phyloP scores from a whole-genome alignment of 2,113 vertebrate genomes.

The Oncorhynchus tshawytscha region DNA sequence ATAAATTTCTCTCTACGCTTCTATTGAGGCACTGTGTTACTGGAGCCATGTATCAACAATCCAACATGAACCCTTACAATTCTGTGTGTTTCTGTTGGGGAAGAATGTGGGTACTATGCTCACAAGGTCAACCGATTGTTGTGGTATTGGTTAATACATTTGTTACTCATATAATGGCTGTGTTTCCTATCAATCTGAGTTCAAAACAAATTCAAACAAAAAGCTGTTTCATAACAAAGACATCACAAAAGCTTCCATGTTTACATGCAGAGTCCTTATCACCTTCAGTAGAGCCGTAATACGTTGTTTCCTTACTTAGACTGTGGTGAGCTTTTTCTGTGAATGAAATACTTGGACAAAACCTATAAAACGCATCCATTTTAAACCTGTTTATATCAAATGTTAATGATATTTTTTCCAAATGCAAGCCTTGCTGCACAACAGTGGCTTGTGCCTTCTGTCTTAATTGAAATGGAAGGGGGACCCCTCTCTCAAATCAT shows the following conservation, averaged over 20 bases:
- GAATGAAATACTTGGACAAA: background rate
- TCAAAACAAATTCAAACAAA: too few species aligned
- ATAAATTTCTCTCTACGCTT: slow-evolving; percentile 2
- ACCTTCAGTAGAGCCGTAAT: too few species aligned
- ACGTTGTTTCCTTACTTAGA: too few species aligned
- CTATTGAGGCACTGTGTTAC: background rate
- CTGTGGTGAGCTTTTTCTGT: too few species aligned
- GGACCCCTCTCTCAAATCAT: slow-evolving; percentile 16
- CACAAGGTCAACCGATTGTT: too few species aligned
- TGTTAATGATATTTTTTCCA: slow-evolving; percentile 17
- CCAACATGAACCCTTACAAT: background rate
- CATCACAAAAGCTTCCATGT: too few species aligned
- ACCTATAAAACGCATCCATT: background rate
- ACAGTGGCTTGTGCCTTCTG: background rate
- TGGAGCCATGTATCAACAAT: background rate
- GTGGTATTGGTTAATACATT: too few species aligned
- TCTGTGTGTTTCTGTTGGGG: background rate
- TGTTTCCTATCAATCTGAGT: too few species aligned
- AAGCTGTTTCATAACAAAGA: too few species aligned
- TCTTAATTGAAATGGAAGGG: slow-evolving; percentile 41
- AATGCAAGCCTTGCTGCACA: slow-evolving; percentile 6
- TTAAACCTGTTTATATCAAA: background rate
- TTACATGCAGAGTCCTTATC: too few species aligned
- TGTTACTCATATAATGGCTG: too few species aligned
- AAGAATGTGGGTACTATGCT: too few species aligned